A percentile compares a stretch with the other conserved stretches of the same genome.
Conservation (phyloP, 2,888 invertebrate species). For the Drosophila mayaguana region DNA sequence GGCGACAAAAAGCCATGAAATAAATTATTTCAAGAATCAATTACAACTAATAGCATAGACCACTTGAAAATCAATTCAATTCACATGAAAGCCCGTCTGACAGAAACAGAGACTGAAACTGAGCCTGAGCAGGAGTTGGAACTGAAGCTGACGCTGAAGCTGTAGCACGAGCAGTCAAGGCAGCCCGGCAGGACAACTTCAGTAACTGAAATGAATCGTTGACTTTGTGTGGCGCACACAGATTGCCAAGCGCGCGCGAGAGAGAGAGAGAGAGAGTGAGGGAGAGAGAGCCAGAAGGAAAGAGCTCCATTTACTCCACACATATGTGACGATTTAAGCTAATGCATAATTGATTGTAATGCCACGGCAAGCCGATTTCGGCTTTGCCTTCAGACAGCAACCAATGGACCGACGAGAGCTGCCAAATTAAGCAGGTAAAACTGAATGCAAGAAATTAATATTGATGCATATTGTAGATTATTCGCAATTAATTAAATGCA, state of each 20-base stretch:
- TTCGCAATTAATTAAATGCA: slow-evolving; percentile 25
- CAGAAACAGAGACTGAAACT: slow-evolving; percentile 45
- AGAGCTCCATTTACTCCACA: slow-evolving; percentile 36
- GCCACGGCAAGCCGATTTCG: slow-evolving; percentile 60
- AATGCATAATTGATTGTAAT: slow-evolving; percentile 74
- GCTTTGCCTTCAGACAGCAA: slow-evolving; percentile 35
- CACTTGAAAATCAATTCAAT: slow-evolving; percentile 76
- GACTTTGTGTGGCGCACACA: slow-evolving; percentile 18
- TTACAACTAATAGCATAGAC: slow-evolving; percentile 76
- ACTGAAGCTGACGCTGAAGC: background rate
- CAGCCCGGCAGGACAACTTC: slow-evolving; percentile 44
- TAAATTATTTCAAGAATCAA: slow-evolving; percentile 78
- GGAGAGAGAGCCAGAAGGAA: background rate
- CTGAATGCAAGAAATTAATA: slow-evolving; percentile 43
- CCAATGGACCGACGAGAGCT: slow-evolving; percentile 36
- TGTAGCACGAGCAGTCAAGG: slow-evolving; percentile 14
- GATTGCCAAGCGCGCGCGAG: slow-evolving; percentile 39
- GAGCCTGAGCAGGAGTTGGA: slow-evolving; percentile 14
- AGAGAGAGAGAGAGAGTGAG: slow-evolving; percentile 5
- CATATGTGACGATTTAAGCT: slow-evolving; percentile 71
- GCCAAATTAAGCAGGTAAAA: slow-evolving; percentile 59
- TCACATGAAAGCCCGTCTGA: slow-evolving; percentile 66
- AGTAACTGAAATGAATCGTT: slow-evolving; percentile 47
- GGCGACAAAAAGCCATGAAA: slow-evolving; percentile 74
- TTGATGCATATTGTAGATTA: slow-evolving; percentile 29